These are phyloP conservation scores for Creontiades dilutus DNA, from an alignment of 2,888 invertebrate species.

Conservation along the genomic window DNA sequence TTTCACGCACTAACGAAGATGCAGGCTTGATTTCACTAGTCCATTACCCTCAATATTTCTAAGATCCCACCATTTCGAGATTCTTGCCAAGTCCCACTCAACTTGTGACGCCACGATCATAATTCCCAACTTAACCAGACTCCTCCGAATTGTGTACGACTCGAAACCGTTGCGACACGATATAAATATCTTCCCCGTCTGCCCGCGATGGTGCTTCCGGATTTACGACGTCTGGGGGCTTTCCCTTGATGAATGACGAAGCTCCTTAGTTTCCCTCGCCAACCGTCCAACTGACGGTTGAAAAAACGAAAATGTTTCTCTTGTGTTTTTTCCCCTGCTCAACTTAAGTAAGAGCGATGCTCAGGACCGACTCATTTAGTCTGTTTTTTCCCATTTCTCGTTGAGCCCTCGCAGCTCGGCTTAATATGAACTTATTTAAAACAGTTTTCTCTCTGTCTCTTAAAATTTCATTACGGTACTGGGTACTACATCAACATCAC, in stretches of 20 bases:
- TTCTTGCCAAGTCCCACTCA: too few species aligned
- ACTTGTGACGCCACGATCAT: too few species aligned
- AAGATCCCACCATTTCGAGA: too few species aligned
- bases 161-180: neutral
- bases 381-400: neutral
- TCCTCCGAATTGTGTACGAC: neutral
- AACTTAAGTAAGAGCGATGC: slow-evolving; percentile 7
- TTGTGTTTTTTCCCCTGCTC: neutral
- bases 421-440: slow-evolving; percentile 1
- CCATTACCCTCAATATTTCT: too few species aligned
- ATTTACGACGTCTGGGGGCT: neutral
- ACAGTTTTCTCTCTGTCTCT: neutral
- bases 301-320: neutral
- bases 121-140: too few species aligned
- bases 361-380: slow-evolving; percentile 15
- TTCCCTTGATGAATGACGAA: neutral
- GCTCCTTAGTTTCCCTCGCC: neutral
- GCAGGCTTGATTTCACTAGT: too few species aligned
- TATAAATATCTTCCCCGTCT: neutral
- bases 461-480: neutral
- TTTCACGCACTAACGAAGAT: too few species aligned
- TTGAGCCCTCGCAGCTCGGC: neutral
- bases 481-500: too few species aligned
- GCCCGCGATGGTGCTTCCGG: neutral
- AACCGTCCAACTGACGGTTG: neutral